Base-by-base conservation (phyloP, 1,140 invertebrate species). In the Diabrotica virgifera region DNA sequence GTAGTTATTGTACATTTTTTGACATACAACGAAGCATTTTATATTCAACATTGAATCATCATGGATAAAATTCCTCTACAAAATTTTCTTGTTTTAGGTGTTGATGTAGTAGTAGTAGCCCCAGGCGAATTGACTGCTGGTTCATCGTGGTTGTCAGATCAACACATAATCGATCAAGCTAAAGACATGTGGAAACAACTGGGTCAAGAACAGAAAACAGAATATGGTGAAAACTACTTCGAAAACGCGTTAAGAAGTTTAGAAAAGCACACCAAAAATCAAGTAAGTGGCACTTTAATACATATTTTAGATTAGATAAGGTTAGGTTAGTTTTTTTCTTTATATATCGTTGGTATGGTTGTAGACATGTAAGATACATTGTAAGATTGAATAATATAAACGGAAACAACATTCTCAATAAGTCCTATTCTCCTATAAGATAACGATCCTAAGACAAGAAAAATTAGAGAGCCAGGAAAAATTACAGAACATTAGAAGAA, bases 161-260 rank as follows among this genome's bases (percentile, higher is more conserved):
- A 85, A 52, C 81, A 87, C 65, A 81, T 93, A 70, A 77, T 90
- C 54, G 86, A 89, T 70, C 90, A 93, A 79, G 90, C 90, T 6
- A 85, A 88, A 69, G 85, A 89, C 64, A 91, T 92, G 89, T 93
- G 90, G 90, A 85, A 85, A 64, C 82, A 87, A 71, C 79, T 92
- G 51, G 87, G 86, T 71, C 87, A 90, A 66, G 88, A 90, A 79
- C 88, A 89, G 63, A 87, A 87, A 74, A 85, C 87, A 56, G 87
- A 89, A 65, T 93, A 92, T 72, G 89, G 90, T 5, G 86, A 92
- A 78, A 87, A 91, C 74, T 88, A 92, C 72, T 93, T 93, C 75
- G 90, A 93, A 74, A 84, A 86, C 64, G 89, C 90, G 65, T 84
- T 92, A 74, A 79, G 89, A 37, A 86, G 87, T 67, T 81, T 92